Evolutionary conservation across 2,888 invertebrate species (phyloP), one percentile per base, ranked within the genome.

Genomic region (Laspeyria flexula): DNA sequence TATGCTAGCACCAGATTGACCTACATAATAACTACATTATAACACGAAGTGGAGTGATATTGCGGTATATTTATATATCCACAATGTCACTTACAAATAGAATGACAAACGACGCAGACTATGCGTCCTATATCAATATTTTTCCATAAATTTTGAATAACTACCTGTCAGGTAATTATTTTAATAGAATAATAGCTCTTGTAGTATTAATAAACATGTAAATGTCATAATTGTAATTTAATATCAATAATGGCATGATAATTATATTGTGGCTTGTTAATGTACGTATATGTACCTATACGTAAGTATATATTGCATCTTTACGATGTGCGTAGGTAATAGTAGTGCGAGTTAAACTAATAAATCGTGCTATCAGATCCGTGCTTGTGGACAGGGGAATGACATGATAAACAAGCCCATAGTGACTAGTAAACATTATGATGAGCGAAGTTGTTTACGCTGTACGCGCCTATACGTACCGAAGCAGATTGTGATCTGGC

Each of bases 401-500:
- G 74, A 77, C 68, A 79, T 73, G 73, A 77, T 77, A 75, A 81
- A 77, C 76, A 75, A 79, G 71, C 63, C 61, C 62, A 69, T 56
- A 65, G 61, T 62, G 63, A 57, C 63, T 69, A 64, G 77, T 75
- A 79, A 81, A 83, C 75, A 81, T 70, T 66, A 70, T 72, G 80
- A 87, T 79, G 86, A 83, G 79, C 69, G 66, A 78, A 82, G 79
- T 76, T 83, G 86, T 87, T 87, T 83, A 82, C 80, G 70, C 74
- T 30, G 45, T 43, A 46, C 39, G 13, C 48, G 46, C 76, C 27
- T 30, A 37, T 51, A 51, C 45, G 38, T 80, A 77, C 73, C 75
- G 74, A 76, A 77, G 73, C 75, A 84, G 85, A 89, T 88, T 79
- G 82, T 80, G 77, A 88, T 88, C 88, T 83, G 81, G 85, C 83